Evolutionary conservation across 1,140 invertebrate species (phyloP).

Genomic region (Magallana gigas): DNA sequence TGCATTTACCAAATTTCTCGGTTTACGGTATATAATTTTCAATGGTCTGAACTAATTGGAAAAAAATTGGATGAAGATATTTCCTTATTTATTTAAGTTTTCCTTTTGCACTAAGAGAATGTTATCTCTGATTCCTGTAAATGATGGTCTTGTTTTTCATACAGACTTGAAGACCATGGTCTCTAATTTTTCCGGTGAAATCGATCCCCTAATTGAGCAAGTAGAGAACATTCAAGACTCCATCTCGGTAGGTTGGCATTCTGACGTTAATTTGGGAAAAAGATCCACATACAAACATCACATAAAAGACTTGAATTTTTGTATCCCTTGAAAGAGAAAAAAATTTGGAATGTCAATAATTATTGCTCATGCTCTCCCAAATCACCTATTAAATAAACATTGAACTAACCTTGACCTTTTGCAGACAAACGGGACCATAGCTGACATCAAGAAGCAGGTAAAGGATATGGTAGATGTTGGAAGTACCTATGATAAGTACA

Average conservation of each 20-base stretch:
- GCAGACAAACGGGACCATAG: neutral
- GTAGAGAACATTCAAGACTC: neutral
- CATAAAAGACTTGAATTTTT: too few relatives aligned
- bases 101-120: neutral
- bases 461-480: neutral
- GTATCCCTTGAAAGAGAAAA: too few relatives aligned
- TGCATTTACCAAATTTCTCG: too few relatives aligned
- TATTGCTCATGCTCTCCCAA: too few relatives aligned
- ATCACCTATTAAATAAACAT: neutral
- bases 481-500: constrained; percentile 5
- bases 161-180: constrained; percentile 41
- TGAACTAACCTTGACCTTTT: neutral
- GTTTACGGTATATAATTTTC: too few relatives aligned
- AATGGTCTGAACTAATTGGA: too few relatives aligned
- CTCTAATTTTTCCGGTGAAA: constrained; percentile 22
- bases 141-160: neutral
- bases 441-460: constrained; percentile 39
- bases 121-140: neutral
- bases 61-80: neutral
- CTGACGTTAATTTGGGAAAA: neutral
- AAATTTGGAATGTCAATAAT: too few relatives aligned
- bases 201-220: neutral
- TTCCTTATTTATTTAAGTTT: neutral
- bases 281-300: too few relatives aligned
- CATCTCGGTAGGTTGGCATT: neutral